Base-by-base conservation (phyloP, 2,888 invertebrate species). In the Crossocerus cetratus region DNA sequence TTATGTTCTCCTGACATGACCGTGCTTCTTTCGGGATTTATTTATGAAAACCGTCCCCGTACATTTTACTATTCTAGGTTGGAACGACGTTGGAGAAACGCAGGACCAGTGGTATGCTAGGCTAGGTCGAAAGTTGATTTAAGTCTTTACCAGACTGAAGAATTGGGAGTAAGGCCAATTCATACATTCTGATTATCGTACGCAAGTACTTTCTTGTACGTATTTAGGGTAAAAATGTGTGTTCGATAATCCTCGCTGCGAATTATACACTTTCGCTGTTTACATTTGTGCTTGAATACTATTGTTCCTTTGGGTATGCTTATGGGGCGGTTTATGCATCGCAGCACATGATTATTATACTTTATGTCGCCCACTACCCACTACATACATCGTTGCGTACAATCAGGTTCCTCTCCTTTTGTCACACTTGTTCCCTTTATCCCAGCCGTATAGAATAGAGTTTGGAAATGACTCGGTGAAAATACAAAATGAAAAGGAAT, bases 321-420 rank as follows among this genome's bases (percentile, higher is more conserved):
- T 58, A n/a, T 62, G 61, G 43, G 44, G 22, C 8, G 56, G 54
- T 76, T 76, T 75, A 72, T 66, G 76, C 72, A 72, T 61, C 69
- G 57, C 32, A 55, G 72, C 53, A 72, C 69, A 64, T 75, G 64
- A 66, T 58, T 60, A 76, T 76, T 75, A 61, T 72, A 54, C 65
- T 60, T 71, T 65, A 63, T 65, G 65, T 60, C n/a, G 54, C 54
- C 55, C 22, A 23, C 54, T 58, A 68, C 56, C 5, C 43, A 43
- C n/a, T n/a, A n/a, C n/a, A n/a, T n/a, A n/a, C n/a, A n/a, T 8
- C 13, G 43, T 55, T 21, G 64, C 49, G 65, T 65, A n/a, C n/a
- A n/a, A n/a, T 71, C 58, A 57, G n/a, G 20, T 49, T 14, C 3
- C 57, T 22, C 66, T 60, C 57, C 61, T 64, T 63, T 72, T 66